phyloP scores from a whole-genome alignment of 2,888 invertebrate genomes.

The Falcaria lacertinaria region DNA sequence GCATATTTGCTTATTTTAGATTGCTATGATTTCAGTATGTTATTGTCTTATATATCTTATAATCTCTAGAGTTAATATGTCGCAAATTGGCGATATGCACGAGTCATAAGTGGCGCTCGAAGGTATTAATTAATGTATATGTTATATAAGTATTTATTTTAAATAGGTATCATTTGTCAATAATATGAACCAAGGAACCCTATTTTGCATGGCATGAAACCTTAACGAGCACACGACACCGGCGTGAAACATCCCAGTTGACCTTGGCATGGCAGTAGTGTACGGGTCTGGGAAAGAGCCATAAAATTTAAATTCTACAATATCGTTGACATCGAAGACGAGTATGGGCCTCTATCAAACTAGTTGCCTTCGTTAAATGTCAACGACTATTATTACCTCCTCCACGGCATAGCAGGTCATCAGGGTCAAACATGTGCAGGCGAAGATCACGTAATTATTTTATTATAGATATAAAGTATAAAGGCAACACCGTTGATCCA shows the following conservation, averaged over 20 bases:
- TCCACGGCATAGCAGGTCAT: slow-evolving; percentile 39
- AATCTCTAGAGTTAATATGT: too few relatives aligned
- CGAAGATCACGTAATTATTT: slow-evolving; percentile 19
- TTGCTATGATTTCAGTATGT: too few relatives aligned
- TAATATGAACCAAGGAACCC: background rate
- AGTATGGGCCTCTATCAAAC: slow-evolving; percentile 45
- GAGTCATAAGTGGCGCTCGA: too few relatives aligned
- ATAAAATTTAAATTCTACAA: slow-evolving; percentile 31
- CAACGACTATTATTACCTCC: slow-evolving; percentile 66
- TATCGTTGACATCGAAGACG: slow-evolving; percentile 33
- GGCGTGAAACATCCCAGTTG: slow-evolving; percentile 15
- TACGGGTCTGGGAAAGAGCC: slow-evolving; percentile 38
- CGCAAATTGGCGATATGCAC: too few relatives aligned
- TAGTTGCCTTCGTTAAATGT: slow-evolving; percentile 64
- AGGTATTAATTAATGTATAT: too few relatives aligned
- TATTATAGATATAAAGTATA: too few relatives aligned
- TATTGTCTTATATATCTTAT: too few relatives aligned
- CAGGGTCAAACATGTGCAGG: slow-evolving; percentile 38
- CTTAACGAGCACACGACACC: background rate
- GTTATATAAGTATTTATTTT: too few relatives aligned
- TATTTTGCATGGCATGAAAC: background rate
- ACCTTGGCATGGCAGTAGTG: slow-evolving; percentile 23
- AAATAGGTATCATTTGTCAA: background rate
- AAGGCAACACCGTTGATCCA: too few relatives aligned
- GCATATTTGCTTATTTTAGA: too few relatives aligned